Percentiles rank a stretch among this genome's conserved stretches.
phyloP scores from a whole-genome alignment of 2,797 vertebrate genomes.

The Coilia nasus region DNA sequence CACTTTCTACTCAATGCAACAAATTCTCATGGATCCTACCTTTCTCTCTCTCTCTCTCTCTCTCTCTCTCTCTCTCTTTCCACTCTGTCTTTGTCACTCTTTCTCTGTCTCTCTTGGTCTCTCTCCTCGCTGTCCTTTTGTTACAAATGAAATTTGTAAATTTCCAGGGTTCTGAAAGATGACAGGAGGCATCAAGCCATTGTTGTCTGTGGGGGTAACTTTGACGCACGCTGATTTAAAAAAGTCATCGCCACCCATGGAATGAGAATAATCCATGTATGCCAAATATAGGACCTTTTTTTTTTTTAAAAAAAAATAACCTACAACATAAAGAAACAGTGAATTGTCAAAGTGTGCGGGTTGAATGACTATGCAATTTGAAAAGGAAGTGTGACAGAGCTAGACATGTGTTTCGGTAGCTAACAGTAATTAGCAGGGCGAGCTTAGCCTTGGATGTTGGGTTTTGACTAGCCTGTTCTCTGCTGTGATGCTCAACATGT shows the following conservation, averaged over 20 bases:
- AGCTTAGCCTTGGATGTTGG: neutral
- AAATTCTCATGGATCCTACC: slow-evolving; percentile 44
- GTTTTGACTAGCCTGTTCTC: neutral
- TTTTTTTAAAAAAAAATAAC: neutral
- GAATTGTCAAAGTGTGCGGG: slow-evolving; percentile 22
- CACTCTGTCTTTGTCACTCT: slow-evolving; percentile 8
- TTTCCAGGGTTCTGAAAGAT: slow-evolving; percentile 22
- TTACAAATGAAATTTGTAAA: slow-evolving; percentile 38
- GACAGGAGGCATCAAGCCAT: slow-evolving; percentile 16
- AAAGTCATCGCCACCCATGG: slow-evolving; percentile 15
- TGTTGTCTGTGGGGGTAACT: slow-evolving; percentile 7
- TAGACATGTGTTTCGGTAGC: slow-evolving; percentile 16
- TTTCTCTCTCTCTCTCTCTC: neutral
- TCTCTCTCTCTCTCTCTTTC: slow-evolving; percentile 3
- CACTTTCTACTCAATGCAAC: slow-evolving; percentile 59
- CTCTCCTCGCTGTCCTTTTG: neutral
- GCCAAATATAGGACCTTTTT: slow-evolving; percentile 15
- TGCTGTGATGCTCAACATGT: neutral
- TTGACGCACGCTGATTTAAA: slow-evolving; percentile 20
- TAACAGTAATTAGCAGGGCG: neutral
- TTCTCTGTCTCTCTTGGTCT: slow-evolving; percentile 36
- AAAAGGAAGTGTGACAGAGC: slow-evolving; percentile 36
- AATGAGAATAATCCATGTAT: slow-evolving; percentile 23
- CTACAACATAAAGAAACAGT: neutral
- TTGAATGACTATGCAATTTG: slow-evolving; percentile 58